These are phyloP conservation scores for Thalpophila matura DNA, from an alignment of 2,888 invertebrate species.

Conservation along the genomic window DNA sequence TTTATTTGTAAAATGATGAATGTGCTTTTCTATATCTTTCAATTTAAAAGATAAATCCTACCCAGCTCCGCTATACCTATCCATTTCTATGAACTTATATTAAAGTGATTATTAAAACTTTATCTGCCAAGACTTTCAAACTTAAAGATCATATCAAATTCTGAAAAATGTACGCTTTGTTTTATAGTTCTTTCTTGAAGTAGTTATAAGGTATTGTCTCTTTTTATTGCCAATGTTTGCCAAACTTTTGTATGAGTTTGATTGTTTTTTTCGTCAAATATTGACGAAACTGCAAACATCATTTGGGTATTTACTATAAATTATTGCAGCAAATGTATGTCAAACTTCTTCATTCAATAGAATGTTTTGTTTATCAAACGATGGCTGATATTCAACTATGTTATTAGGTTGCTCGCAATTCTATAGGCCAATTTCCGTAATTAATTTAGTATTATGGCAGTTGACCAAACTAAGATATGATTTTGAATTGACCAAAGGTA, in stretches of 20 bases:
- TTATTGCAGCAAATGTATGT: too few relatives aligned
- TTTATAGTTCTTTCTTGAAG: conserved; percentile 10
- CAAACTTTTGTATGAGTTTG: conserved; percentile 1
- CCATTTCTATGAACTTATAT: conserved; percentile 5
- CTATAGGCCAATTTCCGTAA: too few relatives aligned
- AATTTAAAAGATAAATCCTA: background rate
- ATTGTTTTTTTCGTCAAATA: background rate
- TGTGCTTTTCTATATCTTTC: background rate
- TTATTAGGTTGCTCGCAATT: too few relatives aligned
- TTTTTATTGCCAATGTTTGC: background rate
- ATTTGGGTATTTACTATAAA: too few relatives aligned
- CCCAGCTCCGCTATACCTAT: background rate
- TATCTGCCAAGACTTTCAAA: conserved; percentile 1
- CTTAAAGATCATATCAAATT: conserved; percentile 17
- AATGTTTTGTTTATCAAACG: too few relatives aligned
- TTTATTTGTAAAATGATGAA: background rate
- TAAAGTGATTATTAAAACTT: conserved; percentile 30
- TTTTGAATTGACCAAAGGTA: too few relatives aligned
- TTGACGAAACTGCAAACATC: too few relatives aligned
- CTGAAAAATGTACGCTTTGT: conserved; percentile 14
- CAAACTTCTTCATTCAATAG: too few relatives aligned
- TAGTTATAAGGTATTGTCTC: conserved; percentile 1
- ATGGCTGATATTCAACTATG: too few relatives aligned
- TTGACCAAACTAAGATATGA: too few relatives aligned
- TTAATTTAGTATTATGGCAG: too few relatives aligned